Base-by-base conservation (phyloP, 2,797 vertebrate species). In the Cryptoblepharus egeriae region DNA sequence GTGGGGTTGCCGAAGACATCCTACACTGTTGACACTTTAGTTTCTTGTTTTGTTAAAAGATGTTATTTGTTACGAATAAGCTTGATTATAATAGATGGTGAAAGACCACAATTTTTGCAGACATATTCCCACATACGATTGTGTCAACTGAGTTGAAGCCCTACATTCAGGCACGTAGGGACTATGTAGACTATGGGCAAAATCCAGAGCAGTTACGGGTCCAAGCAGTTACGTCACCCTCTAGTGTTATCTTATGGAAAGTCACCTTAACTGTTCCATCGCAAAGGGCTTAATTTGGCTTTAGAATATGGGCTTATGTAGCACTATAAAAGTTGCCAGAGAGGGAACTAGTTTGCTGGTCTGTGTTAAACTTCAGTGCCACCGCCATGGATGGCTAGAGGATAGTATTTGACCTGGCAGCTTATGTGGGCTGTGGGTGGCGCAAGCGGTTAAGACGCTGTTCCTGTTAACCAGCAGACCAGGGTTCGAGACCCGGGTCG, bases 81-180 rank as follows among this genome's bases (percentile, higher is more conserved):
- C 75, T 16, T 49, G 78, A 84, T 83, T 82, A 74, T 73, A 79
- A 91, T 71, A 85, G 88, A 84, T 45, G n/a, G 13, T 0, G 85
- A 77, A 70, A 68, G 26, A 84, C 72, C 70, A 57, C 85, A 15
- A 76, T 88, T 88, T 45, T 32, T 73, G 35, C 42, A 8, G 35
- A 18, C 49, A 13, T 65, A 28, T 10, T 5, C 28, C 11, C 22
- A 26, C 60, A 15, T 10, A 11, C 22, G 15, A 63, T 77, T 90
- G 84, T 87, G 80, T 83, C 57, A 68, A 83, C 60, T 37, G 83
- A 16, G 0, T 75, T 75, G 86, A 84, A 82, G 84, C 49, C n/a
- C 22, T 0, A 69, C 86, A 83, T 83, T 80, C 85, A 79, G 90
- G 81, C 84, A 83, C 81, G 60, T 60, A n/a, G n/a, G n/a, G n/a